A percentile compares a stretch with the other conserved stretches of the same genome.
phyloP scores from a whole-genome alignment of 2,113 vertebrate species.

The Cephalopterus ornatus region DNA sequence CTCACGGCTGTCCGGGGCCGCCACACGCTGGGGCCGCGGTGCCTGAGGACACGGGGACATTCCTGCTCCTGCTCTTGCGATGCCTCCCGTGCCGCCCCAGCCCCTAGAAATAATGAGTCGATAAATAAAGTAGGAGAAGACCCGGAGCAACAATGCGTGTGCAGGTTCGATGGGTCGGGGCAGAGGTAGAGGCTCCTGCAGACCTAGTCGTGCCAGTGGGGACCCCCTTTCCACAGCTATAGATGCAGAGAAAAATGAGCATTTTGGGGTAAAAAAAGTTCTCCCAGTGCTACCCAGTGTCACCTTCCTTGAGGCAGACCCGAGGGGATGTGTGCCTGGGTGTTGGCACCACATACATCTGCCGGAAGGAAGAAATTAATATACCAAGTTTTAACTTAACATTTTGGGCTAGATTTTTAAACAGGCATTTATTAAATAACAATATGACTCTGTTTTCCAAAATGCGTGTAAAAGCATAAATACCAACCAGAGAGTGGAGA shows the following conservation, averaged over 20 bases:
- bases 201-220: fast-evolving
- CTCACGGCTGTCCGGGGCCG: neutral
- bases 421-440: neutral
- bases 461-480: neutral
- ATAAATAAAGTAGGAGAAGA: neutral
- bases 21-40: neutral
- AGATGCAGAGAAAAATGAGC: fast-evolving
- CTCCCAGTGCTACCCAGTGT: fast-evolving
- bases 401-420: neutral
- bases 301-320: neutral
- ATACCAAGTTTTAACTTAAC: neutral
- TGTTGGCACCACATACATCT: neutral
- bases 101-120: neutral
- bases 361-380: neutral
- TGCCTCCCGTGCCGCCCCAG: too few species aligned
- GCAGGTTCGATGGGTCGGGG: neutral
- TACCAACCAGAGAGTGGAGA: neutral
- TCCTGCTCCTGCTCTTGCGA: fast-evolving
- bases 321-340: neutral
- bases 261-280: neutral
- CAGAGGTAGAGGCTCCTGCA: neutral
- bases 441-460: neutral
- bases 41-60: neutral
- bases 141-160: too few species aligned
- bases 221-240: fast-evolving